phyloP scores from a whole-genome alignment of 2,888 invertebrate species.

The Limnephilus marmoratus region DNA sequence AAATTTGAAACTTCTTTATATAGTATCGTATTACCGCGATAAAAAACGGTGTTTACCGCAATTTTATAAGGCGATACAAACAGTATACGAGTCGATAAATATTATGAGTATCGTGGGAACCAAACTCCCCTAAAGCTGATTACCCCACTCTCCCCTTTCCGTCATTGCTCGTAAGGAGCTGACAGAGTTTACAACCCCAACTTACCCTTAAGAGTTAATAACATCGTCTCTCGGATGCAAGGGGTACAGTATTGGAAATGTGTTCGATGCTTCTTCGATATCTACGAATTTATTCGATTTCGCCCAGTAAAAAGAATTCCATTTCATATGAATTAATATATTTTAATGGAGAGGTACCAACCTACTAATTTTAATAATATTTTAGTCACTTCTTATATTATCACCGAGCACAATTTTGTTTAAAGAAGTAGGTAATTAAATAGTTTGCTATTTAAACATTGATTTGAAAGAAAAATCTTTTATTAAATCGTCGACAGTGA shows the following conservation, averaged over 20 bases:
- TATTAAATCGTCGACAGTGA: no score
- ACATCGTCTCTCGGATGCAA: background rate
- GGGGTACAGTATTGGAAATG: background rate
- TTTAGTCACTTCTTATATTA: no score
- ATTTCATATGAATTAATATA: no score
- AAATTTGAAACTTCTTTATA: background rate
- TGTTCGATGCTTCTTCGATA: background rate
- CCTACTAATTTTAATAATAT: no score
- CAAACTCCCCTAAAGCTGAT: conserved; percentile 14
- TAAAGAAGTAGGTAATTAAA: no score
- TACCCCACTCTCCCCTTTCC: background rate
- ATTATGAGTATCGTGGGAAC: conserved; percentile 9
- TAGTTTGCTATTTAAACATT: no score
- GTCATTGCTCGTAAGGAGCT: conserved; percentile 18
- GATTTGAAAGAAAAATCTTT: no score
- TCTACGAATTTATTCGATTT: background rate
- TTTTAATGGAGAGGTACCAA: no score
- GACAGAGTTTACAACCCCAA: conserved; percentile 10
- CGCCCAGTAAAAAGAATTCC: no score
- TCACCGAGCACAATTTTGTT: no score
- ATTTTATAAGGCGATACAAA: conserved; percentile 8
- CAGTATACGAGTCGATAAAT: conserved; percentile 11
- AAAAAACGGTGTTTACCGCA: background rate
- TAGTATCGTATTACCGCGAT: background rate
- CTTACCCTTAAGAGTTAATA: background rate